Evolutionary conservation across 2,797 vertebrate genomes (phyloP).

Genomic region (Gambusia yucatana): DNA sequence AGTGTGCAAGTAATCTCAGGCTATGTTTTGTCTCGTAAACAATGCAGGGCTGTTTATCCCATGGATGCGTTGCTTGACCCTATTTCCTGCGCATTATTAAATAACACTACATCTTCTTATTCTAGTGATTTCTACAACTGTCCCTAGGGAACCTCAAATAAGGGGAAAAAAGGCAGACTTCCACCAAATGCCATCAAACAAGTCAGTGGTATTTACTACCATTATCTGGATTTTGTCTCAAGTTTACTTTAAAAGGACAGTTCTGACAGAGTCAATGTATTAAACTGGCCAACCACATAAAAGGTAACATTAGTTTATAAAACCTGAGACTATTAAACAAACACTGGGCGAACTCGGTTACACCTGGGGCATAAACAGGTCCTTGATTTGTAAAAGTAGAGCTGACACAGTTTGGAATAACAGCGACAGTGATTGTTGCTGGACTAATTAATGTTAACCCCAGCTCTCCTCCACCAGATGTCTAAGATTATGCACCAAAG

Average conservation of each 20-base stretch:
- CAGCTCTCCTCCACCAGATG: neutral
- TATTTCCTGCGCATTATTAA: constrained; percentile 51
- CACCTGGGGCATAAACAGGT: constrained; percentile 45
- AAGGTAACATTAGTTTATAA: constrained; percentile 47
- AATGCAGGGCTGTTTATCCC: constrained; percentile 57
- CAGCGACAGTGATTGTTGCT: constrained; percentile 28
- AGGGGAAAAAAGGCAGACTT: constrained; percentile 26
- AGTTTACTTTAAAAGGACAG: constrained; percentile 60
- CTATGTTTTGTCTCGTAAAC: constrained; percentile 49
- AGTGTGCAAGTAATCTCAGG: constrained; percentile 43
- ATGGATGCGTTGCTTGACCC: constrained; percentile 43
- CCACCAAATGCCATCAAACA: constrained; percentile 44
- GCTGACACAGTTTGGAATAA: constrained; percentile 35
- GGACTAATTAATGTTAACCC: constrained; percentile 6
- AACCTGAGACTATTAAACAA: constrained; percentile 25
- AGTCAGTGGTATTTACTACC: constrained; percentile 59
- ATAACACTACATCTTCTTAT: constrained; percentile 30
- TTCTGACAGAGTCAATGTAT: constrained; percentile 59
- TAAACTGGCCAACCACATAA: constrained; percentile 54
- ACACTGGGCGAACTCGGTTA: constrained; percentile 46
- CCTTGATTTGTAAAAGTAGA: constrained; percentile 36
- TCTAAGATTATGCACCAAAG: neutral
- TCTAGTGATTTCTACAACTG: constrained; percentile 26
- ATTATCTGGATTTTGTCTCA: constrained; percentile 65
- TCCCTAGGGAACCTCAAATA: constrained; percentile 24